These are phyloP conservation scores for Cryptophagus acutangulus DNA, from an alignment of 2,888 invertebrate species.

Conservation along the genomic window DNA sequence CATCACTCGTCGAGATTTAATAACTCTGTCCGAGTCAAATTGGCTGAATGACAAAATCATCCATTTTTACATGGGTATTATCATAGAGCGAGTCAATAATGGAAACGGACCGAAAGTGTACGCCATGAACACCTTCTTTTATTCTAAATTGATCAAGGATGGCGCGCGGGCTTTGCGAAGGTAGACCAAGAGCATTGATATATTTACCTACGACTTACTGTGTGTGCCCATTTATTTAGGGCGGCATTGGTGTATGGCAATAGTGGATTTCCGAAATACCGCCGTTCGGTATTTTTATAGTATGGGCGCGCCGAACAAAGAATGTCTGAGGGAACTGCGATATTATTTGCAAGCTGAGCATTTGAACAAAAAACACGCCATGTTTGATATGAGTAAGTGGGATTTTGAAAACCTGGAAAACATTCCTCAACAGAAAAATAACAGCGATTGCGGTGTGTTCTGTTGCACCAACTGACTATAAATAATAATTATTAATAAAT, in stretches of 20 bases:
- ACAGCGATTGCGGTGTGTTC: conserved; percentile 97
- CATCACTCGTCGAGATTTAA: conserved; percentile 73
- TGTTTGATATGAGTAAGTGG: conserved; percentile 69
- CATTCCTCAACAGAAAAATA: conserved; percentile 94
- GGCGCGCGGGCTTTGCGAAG: conserved; percentile 78
- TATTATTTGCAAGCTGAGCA: conserved; percentile 81
- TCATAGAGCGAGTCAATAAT: conserved; percentile 70
- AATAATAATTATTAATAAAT: no score
- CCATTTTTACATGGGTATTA: conserved; percentile 92
- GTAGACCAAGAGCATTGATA: conserved; percentile 89
- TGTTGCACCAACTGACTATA: no score
- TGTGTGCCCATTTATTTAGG: conserved; percentile 90
- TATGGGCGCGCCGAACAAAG: conserved; percentile 73
- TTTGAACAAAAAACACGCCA: conserved; percentile 75
- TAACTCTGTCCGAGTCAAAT: conserved; percentile 73
- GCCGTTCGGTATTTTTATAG: conserved; percentile 77
- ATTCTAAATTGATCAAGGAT: conserved; percentile 71
- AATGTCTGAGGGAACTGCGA: conserved; percentile 66
- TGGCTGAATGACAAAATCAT: conserved; percentile 98
- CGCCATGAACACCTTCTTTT: conserved; percentile 94
- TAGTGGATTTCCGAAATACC: conserved; percentile 64
- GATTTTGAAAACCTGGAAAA: conserved; percentile 62
- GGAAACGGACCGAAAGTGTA: conserved; percentile 69
- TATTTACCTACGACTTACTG: conserved; percentile 80
- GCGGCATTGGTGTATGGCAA: conserved; percentile 94